Percentiles rank a stretch among this genome's conserved stretches.
phyloP scores from a whole-genome alignment of 1,140 invertebrate genomes.

The Littorina saxatilis region DNA sequence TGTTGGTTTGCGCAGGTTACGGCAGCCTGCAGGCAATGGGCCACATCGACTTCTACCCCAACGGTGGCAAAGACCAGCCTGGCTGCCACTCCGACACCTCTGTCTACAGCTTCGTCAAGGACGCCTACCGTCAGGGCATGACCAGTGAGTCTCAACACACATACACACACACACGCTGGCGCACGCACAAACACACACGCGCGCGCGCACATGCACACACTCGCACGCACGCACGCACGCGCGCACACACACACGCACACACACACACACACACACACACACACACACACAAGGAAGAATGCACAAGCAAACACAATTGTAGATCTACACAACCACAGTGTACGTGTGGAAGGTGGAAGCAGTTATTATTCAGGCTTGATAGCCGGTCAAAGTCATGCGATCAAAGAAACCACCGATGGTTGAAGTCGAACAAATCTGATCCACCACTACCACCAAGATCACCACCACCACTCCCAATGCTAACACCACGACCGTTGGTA shows the following conservation, averaged over 20 bases:
- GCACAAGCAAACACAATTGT: no score
- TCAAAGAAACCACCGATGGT: no score
- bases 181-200: constrained; percentile 1
- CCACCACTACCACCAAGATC: no score
- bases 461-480: no score
- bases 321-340: no score
- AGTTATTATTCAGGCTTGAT: no score
- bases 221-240: background rate
- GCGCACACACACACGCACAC: background rate
- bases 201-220: constrained; percentile 4
- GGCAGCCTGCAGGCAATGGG: constrained; percentile 60
- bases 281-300: no score
- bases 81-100: constrained; percentile 62
- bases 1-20: constrained; percentile 61
- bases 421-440: no score
- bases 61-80: constrained; percentile 72
- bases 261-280: constrained; percentile 3
- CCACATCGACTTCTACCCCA: constrained; percentile 90
- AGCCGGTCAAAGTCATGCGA: no score
- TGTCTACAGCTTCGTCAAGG: constrained; percentile 52
- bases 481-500: no score
- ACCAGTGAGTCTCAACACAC: constrained; percentile 37
- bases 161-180: background rate
- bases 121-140: constrained; percentile 44
- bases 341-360: no score